A percentile compares a stretch with the other conserved stretches of the same genome.
Conservation (phyloP, 2,797 vertebrate species). For the Cephalopachus bancanus region DNA sequence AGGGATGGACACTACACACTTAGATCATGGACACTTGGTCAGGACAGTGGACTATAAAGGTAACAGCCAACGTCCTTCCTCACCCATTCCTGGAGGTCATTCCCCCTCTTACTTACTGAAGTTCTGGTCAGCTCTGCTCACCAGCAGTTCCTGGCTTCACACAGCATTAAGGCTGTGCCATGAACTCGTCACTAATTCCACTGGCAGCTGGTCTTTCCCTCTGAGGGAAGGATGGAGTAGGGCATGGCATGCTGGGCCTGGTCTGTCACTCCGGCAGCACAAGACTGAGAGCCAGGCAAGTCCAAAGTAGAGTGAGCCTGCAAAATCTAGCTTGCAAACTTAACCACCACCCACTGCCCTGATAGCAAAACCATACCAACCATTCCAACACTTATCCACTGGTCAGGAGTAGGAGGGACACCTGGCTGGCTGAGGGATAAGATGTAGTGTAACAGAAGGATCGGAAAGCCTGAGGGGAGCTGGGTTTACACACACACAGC, state of each 20-base stretch:
- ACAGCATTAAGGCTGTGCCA: background rate
- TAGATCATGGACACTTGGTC: background rate
- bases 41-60: slow-evolving; percentile 45
- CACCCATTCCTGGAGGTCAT: background rate
- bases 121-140: background rate
- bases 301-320: background rate
- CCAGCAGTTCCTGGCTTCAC: background rate
- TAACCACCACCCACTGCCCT: slow-evolving; percentile 41
- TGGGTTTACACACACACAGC: background rate
- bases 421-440: slow-evolving; percentile 68
- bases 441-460: slow-evolving; percentile 57
- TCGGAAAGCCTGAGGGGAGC: slow-evolving; percentile 4
- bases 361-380: background rate
- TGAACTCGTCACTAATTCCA: background rate
- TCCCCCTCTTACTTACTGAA: background rate
- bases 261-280: background rate
- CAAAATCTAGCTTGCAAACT: slow-evolving; percentile 27
- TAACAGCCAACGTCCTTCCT: slow-evolving; percentile 58
- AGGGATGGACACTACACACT: slow-evolving; percentile 7
- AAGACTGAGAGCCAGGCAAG: slow-evolving; percentile 1
- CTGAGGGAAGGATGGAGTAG: background rate
- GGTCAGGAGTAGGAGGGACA: background rate
- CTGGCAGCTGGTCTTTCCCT: slow-evolving; percentile 27
- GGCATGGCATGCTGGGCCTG: background rate
- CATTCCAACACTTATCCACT: background rate